These are phyloP conservation scores for Polietes domitor DNA, from an alignment of 2,888 invertebrate species.

Conservation along the genomic window DNA sequence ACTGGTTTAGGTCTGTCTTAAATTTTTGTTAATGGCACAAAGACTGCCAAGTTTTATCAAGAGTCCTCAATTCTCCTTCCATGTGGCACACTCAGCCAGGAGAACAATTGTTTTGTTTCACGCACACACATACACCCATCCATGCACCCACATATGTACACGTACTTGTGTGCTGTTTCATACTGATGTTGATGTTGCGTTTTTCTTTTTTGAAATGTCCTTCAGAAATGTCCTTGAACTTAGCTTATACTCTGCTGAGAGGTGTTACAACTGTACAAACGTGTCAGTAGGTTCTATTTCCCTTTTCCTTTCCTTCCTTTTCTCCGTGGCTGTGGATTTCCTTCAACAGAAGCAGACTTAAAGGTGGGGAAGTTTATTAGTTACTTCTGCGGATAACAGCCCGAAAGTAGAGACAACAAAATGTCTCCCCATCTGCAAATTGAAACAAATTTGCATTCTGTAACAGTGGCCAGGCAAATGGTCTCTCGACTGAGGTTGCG, in stretches of 20 bases:
- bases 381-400: no score
- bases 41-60: no score
- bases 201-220: constrained; percentile 38
- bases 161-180: not conserved
- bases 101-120: constrained; percentile 30
- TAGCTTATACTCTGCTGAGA: not conserved
- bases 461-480: no score
- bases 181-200: not conserved
- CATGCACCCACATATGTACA: not conserved
- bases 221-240: constrained; percentile 51
- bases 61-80: not conserved
- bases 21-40: not conserved
- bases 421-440: no score
- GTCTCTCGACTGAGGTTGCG: no score
- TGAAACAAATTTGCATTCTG: no score
- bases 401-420: no score
- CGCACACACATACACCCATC: not conserved
- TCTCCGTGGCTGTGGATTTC: constrained; percentile 9
- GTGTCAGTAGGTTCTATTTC: not conserved
- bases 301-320: not conserved
- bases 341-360: no score
- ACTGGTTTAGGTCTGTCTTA: not conserved
- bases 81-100: not conserved
- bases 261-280: not conserved
- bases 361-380: no score